Base-by-base conservation (phyloP, 2,888 invertebrate species). In the Ophion costatus region DNA sequence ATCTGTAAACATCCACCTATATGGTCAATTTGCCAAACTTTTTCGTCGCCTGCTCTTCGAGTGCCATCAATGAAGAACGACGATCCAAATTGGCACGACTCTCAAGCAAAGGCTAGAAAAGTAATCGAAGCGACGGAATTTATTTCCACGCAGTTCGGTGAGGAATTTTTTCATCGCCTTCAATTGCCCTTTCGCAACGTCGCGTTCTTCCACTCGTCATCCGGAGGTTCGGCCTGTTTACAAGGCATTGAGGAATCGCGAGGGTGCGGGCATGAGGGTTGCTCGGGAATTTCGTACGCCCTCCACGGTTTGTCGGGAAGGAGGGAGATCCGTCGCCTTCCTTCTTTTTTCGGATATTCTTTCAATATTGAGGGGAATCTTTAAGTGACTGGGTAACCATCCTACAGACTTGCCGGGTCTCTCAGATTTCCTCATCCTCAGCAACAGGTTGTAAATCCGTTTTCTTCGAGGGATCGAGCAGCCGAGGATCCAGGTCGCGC, bases 361-460 rank as follows among this genome's bases (percentile, higher is more conserved):
- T 93, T 93, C 93, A 92, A 93, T 93, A 93, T 93, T 93, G 93
- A 93, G 93, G 93, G 93, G 93, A 93, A 93, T 93, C 93, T 93
- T 93, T 93, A 93, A 93, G 93, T 93, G 93, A 92, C 90, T 91
- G 85, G 73, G 64, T 38, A 76, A 75, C 84, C 84, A 29, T 33
- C 66, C 69, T 57, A 51, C 29, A 20, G 77, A 73, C 77, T 42
- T 64, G 61, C 81, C 77, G 66, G 45, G 82, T 74, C 77, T 24
- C 74, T 76, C 29, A 73, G 42, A 75, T 61, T 78, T 38, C 76
- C 84, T 82, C 81, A 78, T 84, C 85, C 87, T 85, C 90, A 93
- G 93, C 93, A 93, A 93, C 93, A 93, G 93, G 93, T 93, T 93
- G 93, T 93, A 93, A 93, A 93, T 87, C 87, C 84, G 86, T 84